Evolutionary conservation across 2,888 invertebrate genomes (phyloP).

Genomic region (Xestia c-nigrum): DNA sequence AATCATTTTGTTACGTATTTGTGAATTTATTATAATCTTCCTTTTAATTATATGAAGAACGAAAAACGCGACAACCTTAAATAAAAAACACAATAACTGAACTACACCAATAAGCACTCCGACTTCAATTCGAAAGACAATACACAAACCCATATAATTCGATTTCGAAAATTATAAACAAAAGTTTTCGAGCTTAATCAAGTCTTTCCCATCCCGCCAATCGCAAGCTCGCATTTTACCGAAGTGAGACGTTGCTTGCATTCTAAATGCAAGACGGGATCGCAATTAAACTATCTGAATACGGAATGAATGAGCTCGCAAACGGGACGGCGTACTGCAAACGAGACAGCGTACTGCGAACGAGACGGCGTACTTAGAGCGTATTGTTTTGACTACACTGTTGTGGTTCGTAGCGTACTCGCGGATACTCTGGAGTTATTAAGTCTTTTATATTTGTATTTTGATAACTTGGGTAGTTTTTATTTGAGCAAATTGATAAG

Average conservation of each 20-base stretch:
- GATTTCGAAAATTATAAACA: slow-evolving; percentile 64
- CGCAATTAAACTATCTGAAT: slow-evolving; percentile 81
- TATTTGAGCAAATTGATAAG: neutral
- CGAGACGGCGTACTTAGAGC: slow-evolving; percentile 53
- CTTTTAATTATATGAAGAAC: too few relatives aligned
- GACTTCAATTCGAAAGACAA: slow-evolving; percentile 40
- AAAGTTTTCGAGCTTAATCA: slow-evolving; percentile 65
- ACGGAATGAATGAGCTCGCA: slow-evolving; percentile 70
- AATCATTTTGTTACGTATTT: too few relatives aligned
- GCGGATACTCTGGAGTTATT: neutral
- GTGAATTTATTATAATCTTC: too few relatives aligned
- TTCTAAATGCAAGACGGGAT: slow-evolving; percentile 76
- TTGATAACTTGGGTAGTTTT: neutral
- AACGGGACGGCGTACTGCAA: slow-evolving; percentile 52
- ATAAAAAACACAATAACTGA: neutral
- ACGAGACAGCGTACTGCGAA: slow-evolving; percentile 40
- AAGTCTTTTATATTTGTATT: neutral
- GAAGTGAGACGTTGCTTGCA: slow-evolving; percentile 72
- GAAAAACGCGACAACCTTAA: neutral
- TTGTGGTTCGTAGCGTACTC: slow-evolving; percentile 12
- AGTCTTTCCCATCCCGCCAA: slow-evolving; percentile 58
- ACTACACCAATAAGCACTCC: neutral
- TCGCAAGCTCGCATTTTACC: slow-evolving; percentile 62
- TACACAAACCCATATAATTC: slow-evolving; percentile 53
- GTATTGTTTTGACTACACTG: slow-evolving; percentile 59